phyloP scores from a whole-genome alignment of 2,113 vertebrate genomes.

The Dolichallabes microphthalmus region DNA sequence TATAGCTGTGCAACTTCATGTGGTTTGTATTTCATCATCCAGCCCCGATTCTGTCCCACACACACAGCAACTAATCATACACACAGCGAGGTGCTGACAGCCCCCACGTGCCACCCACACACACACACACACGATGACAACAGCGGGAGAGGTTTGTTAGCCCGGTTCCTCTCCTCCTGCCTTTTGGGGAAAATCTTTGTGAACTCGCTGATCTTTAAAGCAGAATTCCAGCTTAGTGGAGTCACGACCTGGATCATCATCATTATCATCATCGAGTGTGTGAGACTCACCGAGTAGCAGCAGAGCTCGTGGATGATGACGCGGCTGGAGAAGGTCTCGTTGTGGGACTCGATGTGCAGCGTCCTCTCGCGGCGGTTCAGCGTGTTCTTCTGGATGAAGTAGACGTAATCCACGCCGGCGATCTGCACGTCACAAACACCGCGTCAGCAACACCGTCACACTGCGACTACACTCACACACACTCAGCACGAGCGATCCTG shows the following conservation, averaged over 20 bases:
- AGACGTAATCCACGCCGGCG: conserved; percentile 94
- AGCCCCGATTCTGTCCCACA: conserved; percentile 4
- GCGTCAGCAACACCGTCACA: not conserved
- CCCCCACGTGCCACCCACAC: not conserved
- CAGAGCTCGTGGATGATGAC: conserved; percentile 92
- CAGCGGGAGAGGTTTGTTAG: not conserved
- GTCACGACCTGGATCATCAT: not conserved
- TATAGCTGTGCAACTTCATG: not conserved
- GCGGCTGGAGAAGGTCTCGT: conserved; percentile 93
- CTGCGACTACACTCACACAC: too few species aligned
- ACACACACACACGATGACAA: not conserved
- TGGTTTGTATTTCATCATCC: conserved; percentile 2
- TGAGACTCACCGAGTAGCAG: conserved; percentile 86
- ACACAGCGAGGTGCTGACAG: not conserved
- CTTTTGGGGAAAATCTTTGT: not conserved
- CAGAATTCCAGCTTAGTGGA: not conserved
- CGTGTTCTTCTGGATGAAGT: conserved; percentile 93
- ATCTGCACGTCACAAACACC: conserved; percentile 71
- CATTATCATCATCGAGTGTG: not conserved
- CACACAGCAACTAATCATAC: not conserved
- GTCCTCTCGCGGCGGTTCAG: conserved; percentile 88
- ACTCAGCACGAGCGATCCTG: too few species aligned
- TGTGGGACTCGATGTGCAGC: conserved; percentile 91
- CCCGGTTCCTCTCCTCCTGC: not conserved
- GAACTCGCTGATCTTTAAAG: not conserved